Base-by-base conservation (phyloP, 2,888 invertebrate genomes). In the Protula sp. region DNA sequence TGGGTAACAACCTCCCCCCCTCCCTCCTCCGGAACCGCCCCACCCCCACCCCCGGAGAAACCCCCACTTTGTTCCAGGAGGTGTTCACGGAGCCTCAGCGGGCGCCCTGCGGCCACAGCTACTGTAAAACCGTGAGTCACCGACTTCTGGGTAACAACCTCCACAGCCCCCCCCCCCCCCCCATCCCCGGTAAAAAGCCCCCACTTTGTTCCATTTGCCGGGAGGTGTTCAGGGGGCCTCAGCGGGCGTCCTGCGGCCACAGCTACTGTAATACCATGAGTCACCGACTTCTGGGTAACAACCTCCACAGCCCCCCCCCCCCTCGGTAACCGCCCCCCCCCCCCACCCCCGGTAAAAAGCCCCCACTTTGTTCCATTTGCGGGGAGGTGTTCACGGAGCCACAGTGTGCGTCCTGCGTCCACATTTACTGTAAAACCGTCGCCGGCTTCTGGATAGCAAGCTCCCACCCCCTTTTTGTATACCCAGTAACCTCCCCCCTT, bases 71-170 rank as follows among this genome's bases (percentile, higher is more conserved):
- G 30, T 75, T 74, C 54, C 74, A 74, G 62, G 75, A 75, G 24
- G 74, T 74, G 1, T 75, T 72, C 56, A 61, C 54, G 26, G 68
- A 74, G 29, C 74, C 75, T 2, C 70, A 72, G 55, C 64, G 75
- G 45, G 74, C 74, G 4, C 75, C 75, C 19, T 75, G 75, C 70
- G 75, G 75, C 3, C 75, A 75, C 65, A 74, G 73, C 58, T 75
- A 67, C 58, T 75, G 75, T 62, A 73, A 70, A 66, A 67, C 64
- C 65, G 74, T 74, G 45, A n/a, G n/a, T n/a, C n/a, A n/a, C n/a
- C n/a, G n/a, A n/a, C n/a, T n/a, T n/a, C n/a, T n/a, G n/a, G n/a
- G n/a, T n/a, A n/a, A n/a, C n/a, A n/a, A n/a, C n/a, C n/a, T n/a
- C n/a, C n/a, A n/a, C n/a, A n/a, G n/a, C n/a, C n/a, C n/a, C n/a